Conservation (phyloP, 2,797 vertebrate species). For the Xiphorhynchus erythropygius region DNA sequence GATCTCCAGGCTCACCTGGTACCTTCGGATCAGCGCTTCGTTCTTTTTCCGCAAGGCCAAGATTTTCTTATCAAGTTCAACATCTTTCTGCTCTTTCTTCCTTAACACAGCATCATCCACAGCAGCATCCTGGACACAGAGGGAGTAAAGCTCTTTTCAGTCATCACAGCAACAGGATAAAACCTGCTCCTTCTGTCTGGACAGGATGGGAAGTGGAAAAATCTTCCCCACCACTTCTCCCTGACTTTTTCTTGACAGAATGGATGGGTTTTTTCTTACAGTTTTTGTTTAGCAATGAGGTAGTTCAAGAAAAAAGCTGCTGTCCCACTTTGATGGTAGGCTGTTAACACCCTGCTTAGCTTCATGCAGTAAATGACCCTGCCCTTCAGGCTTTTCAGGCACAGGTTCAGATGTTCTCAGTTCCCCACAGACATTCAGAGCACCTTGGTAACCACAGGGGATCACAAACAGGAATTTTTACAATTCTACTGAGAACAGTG, state of each 20-base stretch:
- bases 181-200: neutral
- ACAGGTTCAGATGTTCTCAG: neutral
- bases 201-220: neutral
- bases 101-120: constrained; percentile 78
- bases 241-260: neutral
- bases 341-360: neutral
- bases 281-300: neutral
- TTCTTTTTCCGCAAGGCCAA: constrained; percentile 94
- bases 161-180: neutral
- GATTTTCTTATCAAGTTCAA: constrained; percentile 93
- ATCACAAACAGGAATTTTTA: neutral
- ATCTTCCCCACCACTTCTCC: neutral
- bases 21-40: constrained; percentile 90
- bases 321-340: neutral
- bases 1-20: constrained; percentile 82
- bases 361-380: neutral
- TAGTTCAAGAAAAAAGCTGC: neutral
- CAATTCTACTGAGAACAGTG: neutral
- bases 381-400: neutral
- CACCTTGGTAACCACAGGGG: neutral
- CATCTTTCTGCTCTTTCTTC: constrained; percentile 88
- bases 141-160: neutral
- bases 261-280: neutral
- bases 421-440: neutral
- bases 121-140: constrained; percentile 68